Conservation (phyloP, 2,888 invertebrate species). For the Cotesia congregata region DNA sequence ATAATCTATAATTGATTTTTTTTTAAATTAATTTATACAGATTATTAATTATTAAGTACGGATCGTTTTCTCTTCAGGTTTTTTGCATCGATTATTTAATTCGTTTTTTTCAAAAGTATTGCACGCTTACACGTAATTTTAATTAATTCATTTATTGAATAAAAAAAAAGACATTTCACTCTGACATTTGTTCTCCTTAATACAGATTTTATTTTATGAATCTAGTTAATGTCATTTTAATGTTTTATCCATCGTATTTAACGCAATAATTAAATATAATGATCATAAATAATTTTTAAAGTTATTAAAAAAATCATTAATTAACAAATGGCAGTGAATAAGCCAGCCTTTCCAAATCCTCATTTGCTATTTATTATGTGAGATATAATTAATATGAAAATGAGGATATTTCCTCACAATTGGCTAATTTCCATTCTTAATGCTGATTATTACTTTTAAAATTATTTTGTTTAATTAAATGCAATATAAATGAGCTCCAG, state of each 20-base stretch:
- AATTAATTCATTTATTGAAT: conserved; percentile 31
- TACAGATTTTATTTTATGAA: not conserved
- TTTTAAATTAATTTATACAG: conserved; percentile 25
- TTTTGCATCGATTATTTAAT: conserved; percentile 33
- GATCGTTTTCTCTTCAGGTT: conserved; percentile 33
- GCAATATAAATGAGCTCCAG: not conserved
- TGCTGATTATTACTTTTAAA: not conserved
- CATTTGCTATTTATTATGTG: conserved; percentile 6
- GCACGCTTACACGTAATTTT: conserved; percentile 10
- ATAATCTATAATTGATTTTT: conserved; percentile 30
- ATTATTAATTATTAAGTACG: conserved; percentile 32
- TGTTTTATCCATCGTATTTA: conserved; percentile 42
- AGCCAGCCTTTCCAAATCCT: conserved; percentile 49
- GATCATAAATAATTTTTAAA: conserved; percentile 44
- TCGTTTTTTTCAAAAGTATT: conserved; percentile 29
- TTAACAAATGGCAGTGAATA: conserved; percentile 65
- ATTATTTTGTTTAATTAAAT: not conserved
- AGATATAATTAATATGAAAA: conserved; percentile 3
- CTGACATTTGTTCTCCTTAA: no score
- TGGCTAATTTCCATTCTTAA: conserved; percentile 22
- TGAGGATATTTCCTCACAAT: conserved; percentile 17
- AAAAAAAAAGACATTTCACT: not conserved
- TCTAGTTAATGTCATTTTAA: not conserved
- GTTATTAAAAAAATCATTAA: conserved; percentile 45
- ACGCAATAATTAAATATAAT: conserved; percentile 52